phyloP scores from a whole-genome alignment of 1,140 invertebrate genomes.

The Panagrolaimus sp. region DNA sequence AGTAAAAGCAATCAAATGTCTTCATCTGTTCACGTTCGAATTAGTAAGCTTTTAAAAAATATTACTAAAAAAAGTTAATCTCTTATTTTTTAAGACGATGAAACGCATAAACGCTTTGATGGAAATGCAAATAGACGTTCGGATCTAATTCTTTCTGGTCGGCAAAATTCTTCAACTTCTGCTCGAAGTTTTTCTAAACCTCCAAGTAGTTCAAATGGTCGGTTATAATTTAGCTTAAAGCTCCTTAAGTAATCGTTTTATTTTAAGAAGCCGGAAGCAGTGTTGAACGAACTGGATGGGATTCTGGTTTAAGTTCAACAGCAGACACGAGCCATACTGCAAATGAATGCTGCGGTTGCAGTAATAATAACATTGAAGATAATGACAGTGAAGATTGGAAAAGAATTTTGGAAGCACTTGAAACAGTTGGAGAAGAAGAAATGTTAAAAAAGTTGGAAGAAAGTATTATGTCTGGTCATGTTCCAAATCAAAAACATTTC shows the following conservation, averaged over 20 bases:
- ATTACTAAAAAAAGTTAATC: slow-evolving; percentile 4
- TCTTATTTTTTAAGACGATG: slow-evolving; percentile 3
- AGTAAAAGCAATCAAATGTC: slow-evolving; percentile 21
- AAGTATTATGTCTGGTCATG: slow-evolving; percentile 36
- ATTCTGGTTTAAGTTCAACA: slow-evolving; percentile 45
- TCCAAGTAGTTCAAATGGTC: slow-evolving; percentile 14
- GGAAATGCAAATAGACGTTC: background rate
- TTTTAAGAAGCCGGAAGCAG: slow-evolving; percentile 20
- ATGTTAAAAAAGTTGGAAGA: slow-evolving; percentile 50
- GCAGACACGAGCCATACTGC: slow-evolving; percentile 35
- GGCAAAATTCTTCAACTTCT: slow-evolving; percentile 17
- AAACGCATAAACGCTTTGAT: slow-evolving; percentile 3
- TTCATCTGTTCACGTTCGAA: slow-evolving; percentile 5
- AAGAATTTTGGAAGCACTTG: slow-evolving; percentile 44
- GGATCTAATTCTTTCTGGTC: slow-evolving; percentile 11
- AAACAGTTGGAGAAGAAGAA: slow-evolving; percentile 47
- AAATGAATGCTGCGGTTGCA: slow-evolving; percentile 11
- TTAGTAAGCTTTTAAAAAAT: slow-evolving; percentile 8
- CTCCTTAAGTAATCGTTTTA: background rate
- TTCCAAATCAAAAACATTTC: slow-evolving; percentile 12
- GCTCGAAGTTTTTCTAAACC: slow-evolving; percentile 16
- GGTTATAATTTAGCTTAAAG: background rate
- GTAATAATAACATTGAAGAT: slow-evolving; percentile 18
- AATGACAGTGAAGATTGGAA: slow-evolving; percentile 32
- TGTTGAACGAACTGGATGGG: slow-evolving; percentile 35